Conservation (phyloP, 2,888 invertebrate species). For the Tuberolachnus salignus region DNA sequence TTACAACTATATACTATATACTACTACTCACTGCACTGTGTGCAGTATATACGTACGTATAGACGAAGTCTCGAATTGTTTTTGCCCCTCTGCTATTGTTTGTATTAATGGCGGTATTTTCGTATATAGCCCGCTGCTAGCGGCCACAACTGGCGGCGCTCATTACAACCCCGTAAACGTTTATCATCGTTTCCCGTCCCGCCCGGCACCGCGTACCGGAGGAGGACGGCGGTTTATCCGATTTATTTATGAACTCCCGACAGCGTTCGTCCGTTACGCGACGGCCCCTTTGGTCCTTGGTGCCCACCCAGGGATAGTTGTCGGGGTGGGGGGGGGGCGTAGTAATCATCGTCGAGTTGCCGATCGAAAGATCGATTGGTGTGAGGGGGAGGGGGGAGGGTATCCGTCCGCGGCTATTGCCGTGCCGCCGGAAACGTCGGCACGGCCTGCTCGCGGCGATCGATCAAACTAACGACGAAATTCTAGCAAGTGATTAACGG, state of each 20-base stretch:
- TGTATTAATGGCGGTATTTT: conserved; percentile 41
- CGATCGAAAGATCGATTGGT: too few species aligned
- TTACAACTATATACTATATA: background rate
- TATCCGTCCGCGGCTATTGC: background rate
- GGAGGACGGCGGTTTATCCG: background rate
- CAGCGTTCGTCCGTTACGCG: conserved; percentile 12
- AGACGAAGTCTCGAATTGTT: conserved; percentile 36
- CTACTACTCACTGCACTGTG: background rate
- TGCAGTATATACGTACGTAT: background rate
- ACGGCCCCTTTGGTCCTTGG: background rate
- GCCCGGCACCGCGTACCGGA: background rate
- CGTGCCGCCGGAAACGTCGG: background rate
- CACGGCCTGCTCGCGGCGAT: too few species aligned
- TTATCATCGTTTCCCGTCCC: conserved; percentile 33
- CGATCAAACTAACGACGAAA: too few species aligned
- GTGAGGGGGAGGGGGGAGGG: too few species aligned
- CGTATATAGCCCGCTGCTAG: background rate
- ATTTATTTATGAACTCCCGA: conserved; percentile 33
- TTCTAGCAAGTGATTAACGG: too few species aligned
- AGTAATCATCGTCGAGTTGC: background rate
- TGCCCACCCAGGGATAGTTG: background rate
- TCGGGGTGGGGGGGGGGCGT: background rate
- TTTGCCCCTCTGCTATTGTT: conserved; percentile 47
- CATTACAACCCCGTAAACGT: conserved; percentile 39
- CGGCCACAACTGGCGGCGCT: background rate